A percentile compares a stretch with the other conserved stretches of the same genome.
phyloP scores from a whole-genome alignment of 2,797 vertebrate species.

The Coranthus polyacanthus region DNA sequence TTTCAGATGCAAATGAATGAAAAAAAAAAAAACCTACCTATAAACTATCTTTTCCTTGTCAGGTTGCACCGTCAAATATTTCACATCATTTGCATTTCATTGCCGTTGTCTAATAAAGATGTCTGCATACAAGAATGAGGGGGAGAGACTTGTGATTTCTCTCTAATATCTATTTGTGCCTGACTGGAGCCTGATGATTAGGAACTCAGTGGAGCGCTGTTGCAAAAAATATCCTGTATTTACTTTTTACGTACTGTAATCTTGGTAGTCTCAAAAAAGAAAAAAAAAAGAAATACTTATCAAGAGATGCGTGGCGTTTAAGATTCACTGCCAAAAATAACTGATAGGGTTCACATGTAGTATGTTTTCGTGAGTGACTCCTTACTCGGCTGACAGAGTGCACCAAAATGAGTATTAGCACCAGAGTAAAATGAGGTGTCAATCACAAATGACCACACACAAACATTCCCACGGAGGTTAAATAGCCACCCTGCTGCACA shows the following conservation, averaged over 20 bases:
- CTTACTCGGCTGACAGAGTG: not conserved
- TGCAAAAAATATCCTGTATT: not conserved
- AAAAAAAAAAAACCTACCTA: conserved; percentile 25
- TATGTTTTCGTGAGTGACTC: not conserved
- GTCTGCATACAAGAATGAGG: not conserved
- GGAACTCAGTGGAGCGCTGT: conserved; percentile 6
- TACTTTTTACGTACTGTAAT: conserved; percentile 3
- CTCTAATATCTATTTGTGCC: conserved; percentile 25
- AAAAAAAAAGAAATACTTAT: not conserved
- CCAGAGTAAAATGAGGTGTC: conserved; percentile 6
- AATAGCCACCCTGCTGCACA: not conserved
- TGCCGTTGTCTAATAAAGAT: conserved; percentile 32
- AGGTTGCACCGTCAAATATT: conserved; percentile 21
- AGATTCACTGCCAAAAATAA: no score
- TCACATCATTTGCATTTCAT: conserved; percentile 24
- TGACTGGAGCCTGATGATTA: conserved; percentile 14
- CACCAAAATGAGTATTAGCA: conserved; percentile 2
- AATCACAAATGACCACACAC: conserved; percentile 56
- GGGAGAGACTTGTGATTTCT: conserved; percentile 26
- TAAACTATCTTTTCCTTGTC: conserved; percentile 7
- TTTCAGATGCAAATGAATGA: no score
- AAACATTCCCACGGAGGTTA: conserved; percentile 17
- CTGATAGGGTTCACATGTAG: not conserved
- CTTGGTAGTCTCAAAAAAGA: not conserved
- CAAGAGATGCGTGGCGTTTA: not conserved